These are phyloP conservation scores for Epinotia demarniana DNA, from an alignment of 2,888 invertebrate genomes.

Conservation along the genomic window DNA sequence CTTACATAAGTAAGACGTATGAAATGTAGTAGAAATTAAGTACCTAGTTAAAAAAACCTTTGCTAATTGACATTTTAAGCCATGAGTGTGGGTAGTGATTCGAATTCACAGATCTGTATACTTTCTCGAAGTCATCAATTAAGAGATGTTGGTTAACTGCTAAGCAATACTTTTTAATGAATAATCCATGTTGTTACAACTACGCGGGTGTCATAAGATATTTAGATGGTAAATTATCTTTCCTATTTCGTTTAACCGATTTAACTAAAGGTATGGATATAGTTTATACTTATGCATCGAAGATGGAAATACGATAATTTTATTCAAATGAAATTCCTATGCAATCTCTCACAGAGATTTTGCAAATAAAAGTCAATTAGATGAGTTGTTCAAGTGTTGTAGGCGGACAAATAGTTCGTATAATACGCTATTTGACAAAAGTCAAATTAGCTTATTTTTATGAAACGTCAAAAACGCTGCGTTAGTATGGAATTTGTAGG, in stretches of 20 bases:
- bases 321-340: no score
- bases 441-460: no score
- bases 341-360: no score
- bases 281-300: not conserved
- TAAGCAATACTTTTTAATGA: constrained; percentile 38
- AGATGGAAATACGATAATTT: not conserved
- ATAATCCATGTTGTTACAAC: not conserved
- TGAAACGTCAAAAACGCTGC: no score
- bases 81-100: not conserved
- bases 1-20: no score
- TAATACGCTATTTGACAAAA: no score
- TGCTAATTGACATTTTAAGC: not conserved
- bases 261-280: not conserved
- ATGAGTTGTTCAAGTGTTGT: no score
- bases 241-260: not conserved
- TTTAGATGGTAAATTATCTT: not conserved
- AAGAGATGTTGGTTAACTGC: constrained; percentile 22
- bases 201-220: not conserved
- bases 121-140: constrained; percentile 16
- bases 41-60: constrained; percentile 7
- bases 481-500: no score
- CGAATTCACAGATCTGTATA: not conserved
- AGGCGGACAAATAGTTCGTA: no score
- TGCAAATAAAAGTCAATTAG: no score
- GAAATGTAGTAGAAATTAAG: not conserved